Base-by-base conservation (phyloP, 2,888 invertebrate genomes). In the Hirtodrosophila duncani region DNA sequence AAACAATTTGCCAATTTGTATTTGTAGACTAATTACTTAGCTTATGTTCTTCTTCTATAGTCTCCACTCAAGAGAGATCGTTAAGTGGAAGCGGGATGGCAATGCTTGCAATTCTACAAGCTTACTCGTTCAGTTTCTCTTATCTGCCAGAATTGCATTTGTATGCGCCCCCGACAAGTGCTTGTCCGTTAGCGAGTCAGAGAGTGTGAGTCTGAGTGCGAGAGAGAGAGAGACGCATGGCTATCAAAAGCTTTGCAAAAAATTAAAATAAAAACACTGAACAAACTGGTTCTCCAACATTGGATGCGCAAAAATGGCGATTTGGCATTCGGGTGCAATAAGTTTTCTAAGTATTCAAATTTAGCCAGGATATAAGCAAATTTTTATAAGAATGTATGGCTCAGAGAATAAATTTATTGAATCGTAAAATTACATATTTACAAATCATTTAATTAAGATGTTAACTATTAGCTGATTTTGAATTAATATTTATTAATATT, bases 271-370 rank as follows among this genome's bases (percentile, higher is more conserved):
- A n/a, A n/a, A n/a, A n/a, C n/a, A n/a, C 6, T 37, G 11, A n/a
- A 30, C 29, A 27, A 67, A 55, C 51, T 46, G 53, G 45, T 68
- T 48, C 60, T 46, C n/a, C n/a, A n/a, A n/a, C 29, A 77, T 72
- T 77, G 67, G 63, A 63, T 74, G 68, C 75, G 75, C 58, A 34
- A 56, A 75, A 75, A 78, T 75, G 75, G 75, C 75, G 78, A 63
- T 65, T 13, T 36, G 39, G 23, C 6, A 26, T 34, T 5, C 6
- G 26, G 52, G 45, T 61, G n/a, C n/a, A n/a, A n/a, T n/a, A n/a
- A n/a, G n/a, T n/a, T n/a, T n/a, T n/a, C n/a, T n/a, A n/a, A n/a
- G n/a, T n/a, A n/a, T n/a, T n/a, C n/a, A n/a, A n/a, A n/a, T n/a
- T n/a, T n/a, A n/a, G n/a, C n/a, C n/a, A n/a, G n/a, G n/a, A n/a